Evolutionary conservation across 2,888 invertebrate species (phyloP), one percentile per base, ranked within the genome.

Genomic region (Mylabris sibirica): DNA sequence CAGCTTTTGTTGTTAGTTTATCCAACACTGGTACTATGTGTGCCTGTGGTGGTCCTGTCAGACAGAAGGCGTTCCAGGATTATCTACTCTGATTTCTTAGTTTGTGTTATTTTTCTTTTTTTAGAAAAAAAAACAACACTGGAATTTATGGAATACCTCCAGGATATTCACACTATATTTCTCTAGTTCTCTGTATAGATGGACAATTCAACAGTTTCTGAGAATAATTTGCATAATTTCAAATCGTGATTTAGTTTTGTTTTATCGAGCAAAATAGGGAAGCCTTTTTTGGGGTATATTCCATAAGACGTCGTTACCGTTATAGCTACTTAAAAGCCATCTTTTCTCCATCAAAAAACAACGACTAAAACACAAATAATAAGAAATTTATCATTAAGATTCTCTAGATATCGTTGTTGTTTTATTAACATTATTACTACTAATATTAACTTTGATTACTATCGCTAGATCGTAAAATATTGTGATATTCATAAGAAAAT

Each of bases 1-100:
- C 44, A 44, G 63, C 53, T 30, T 61, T 34, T 34, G 34, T 59
- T 59, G 59, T 59, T 59, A 26, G 26, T 11, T 30, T 59, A 24
- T 49, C 20, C 20, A 49, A 49, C 44, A 38, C 38, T 17, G n/a
- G n/a, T 8, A 49, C 20, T 2, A 49, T 49, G 30, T 30, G 30
- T 30, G 49, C 49, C 49, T 20, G 49, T 49, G 20, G 20, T 20
- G 49, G 49, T 49, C 49, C 49, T 49, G 20, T 49, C 20, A 49
- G 49, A 49, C 49, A 49, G 20, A 49, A 49, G 49, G 49, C 49
- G 49, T 49, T 20, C 49, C 9, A 49, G 49, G 49, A 49, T 49
- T 9, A 49, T 49, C 9, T 2, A 49, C 20, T 44, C 20, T 44
- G 41, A 44, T 44, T 44, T 44, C 41, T 44, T 44, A 17, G 41